Evolutionary conservation across 2,888 invertebrate genomes (phyloP).

Genomic region (Mactromeris polynyma): DNA sequence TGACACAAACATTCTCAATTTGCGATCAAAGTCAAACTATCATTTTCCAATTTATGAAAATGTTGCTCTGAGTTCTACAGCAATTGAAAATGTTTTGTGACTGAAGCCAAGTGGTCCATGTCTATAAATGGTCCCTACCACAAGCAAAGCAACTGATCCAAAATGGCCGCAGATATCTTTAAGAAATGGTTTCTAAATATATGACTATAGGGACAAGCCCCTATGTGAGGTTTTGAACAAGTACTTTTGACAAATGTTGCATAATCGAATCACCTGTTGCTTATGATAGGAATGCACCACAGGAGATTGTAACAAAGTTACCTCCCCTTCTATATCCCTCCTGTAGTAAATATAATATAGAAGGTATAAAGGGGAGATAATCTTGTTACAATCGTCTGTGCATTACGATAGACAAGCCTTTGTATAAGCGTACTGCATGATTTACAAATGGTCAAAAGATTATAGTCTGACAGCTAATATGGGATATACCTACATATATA

Average conservation of each 20-base stretch:
- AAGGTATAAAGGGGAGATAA: too few species aligned
- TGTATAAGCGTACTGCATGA: background rate
- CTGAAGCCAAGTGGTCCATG: background rate
- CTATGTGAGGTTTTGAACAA: too few species aligned
- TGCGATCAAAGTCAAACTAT: background rate
- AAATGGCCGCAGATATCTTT: background rate
- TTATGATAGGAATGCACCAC: background rate
- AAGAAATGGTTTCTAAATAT: too few species aligned
- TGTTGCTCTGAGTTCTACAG: background rate
- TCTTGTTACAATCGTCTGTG: too few species aligned
- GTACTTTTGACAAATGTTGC: too few species aligned
- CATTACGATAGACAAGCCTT: too few species aligned
- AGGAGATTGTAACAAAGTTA: too few species aligned
- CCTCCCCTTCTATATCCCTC: too few species aligned
- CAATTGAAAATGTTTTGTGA: background rate
- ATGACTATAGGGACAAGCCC: too few species aligned
- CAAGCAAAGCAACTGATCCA: background rate
- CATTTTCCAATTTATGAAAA: background rate
- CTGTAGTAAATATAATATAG: too few species aligned
- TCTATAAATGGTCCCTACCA: background rate
- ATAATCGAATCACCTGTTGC: background rate
- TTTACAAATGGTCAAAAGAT: background rate
- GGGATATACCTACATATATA: background rate
- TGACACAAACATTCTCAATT: background rate
- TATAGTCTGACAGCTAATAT: background rate